Percentiles rank a stretch among this genome's conserved stretches.
These are phyloP conservation scores for Lagorchestes hirsutus DNA, from an alignment of 2,797 vertebrate species.

Conservation along the genomic window DNA sequence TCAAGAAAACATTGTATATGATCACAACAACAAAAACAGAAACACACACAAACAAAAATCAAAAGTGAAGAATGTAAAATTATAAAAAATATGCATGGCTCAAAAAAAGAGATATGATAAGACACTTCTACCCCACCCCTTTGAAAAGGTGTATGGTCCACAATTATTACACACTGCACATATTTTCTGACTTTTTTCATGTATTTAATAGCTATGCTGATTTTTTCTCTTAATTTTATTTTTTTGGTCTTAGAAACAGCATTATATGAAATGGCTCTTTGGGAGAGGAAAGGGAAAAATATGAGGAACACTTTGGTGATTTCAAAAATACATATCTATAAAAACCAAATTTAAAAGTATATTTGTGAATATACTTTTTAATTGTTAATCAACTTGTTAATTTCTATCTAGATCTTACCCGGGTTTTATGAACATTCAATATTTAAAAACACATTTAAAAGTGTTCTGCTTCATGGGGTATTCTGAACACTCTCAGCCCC, in stretches of 20 bases:
- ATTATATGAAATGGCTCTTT: background rate
- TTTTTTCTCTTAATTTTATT: background rate
- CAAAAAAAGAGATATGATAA: background rate
- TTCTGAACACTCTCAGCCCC: background rate
- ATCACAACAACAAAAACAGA: background rate
- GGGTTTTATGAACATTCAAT: background rate
- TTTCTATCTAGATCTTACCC: background rate
- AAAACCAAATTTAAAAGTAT: background rate
- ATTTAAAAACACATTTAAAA: background rate
- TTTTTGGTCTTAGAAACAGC: background rate
- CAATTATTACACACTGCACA: background rate
- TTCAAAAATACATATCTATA: background rate
- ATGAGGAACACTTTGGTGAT: background rate
- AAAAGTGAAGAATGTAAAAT: background rate
- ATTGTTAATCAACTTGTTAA: background rate
- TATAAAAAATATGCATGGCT: background rate
- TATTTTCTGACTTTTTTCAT: background rate
- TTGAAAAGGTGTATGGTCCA: background rate
- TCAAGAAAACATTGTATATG: background rate
- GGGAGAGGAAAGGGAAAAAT: background rate
- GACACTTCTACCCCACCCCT: background rate
- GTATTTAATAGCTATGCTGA: background rate
- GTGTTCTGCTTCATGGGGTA: background rate
- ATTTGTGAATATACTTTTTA: background rate
- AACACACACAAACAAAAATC: background rate